Evolutionary conservation across 2,797 vertebrate genomes (phyloP).

Genomic region (Telmatherina bonti): DNA sequence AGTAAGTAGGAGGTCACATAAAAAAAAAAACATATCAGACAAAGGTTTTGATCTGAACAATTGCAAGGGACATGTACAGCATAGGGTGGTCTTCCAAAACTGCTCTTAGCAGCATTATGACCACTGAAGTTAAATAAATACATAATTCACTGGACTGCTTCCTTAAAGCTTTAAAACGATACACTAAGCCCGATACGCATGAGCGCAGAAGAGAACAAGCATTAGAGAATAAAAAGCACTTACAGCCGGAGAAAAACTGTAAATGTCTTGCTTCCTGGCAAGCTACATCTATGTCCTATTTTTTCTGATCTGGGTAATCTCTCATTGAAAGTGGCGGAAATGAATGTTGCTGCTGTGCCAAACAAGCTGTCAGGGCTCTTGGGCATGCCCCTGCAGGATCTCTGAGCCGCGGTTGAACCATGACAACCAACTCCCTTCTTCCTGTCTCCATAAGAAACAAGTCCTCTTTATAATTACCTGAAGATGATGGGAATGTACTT

Average conservation of each 20-base stretch:
- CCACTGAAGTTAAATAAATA: slow-evolving; percentile 5
- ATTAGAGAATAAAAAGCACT: neutral
- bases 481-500: slow-evolving; percentile 30
- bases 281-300: slow-evolving; percentile 57
- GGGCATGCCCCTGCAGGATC: slow-evolving; percentile 69
- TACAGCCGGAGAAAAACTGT: slow-evolving; percentile 21
- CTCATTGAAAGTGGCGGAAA: slow-evolving; percentile 52
- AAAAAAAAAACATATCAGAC: slow-evolving; percentile 2
- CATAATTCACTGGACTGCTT: neutral
- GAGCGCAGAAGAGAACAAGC: slow-evolving; percentile 2
- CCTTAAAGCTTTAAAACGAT: slow-evolving; percentile 2
- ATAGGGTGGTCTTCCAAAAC: slow-evolving; percentile 1
- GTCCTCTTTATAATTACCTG: slow-evolving; percentile 32
- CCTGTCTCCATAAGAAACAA: slow-evolving; percentile 56
- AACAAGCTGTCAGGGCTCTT: slow-evolving; percentile 63
- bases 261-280: slow-evolving; percentile 52
- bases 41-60: slow-evolving; percentile 21
- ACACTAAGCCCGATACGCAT: slow-evolving; percentile 1
- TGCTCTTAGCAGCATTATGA: slow-evolving; percentile 13
- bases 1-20: slow-evolving; percentile 33
- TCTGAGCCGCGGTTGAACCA: slow-evolving; percentile 49
- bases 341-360: slow-evolving; percentile 60
- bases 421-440: slow-evolving; percentile 54
- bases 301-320: slow-evolving; percentile 60
- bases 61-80: slow-evolving; percentile 5